Evolutionary conservation across 2,113 vertebrate species (phyloP).

Genomic region (Zeus faber): DNA sequence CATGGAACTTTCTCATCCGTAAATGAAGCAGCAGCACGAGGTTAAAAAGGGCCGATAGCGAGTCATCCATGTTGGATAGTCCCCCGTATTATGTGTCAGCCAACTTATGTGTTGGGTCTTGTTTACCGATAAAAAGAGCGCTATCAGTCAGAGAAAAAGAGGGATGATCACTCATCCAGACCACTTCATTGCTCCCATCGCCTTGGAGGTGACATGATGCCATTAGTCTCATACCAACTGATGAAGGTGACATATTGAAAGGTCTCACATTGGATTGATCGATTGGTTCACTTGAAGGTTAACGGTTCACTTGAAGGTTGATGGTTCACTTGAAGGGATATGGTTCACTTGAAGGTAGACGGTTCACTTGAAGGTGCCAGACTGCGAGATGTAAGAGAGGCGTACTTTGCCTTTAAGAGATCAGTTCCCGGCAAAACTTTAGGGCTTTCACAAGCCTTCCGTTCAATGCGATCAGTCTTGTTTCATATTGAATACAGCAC

Average conservation of each 20-base stretch:
- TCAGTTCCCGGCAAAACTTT: not conserved
- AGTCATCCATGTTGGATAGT: not conserved
- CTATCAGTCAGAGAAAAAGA: conserved; percentile 36
- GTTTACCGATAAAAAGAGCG: conserved; percentile 48
- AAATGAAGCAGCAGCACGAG: conserved; percentile 22
- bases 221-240: conserved; percentile 64
- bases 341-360: too few species aligned
- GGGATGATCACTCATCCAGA: conserved; percentile 47
- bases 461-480: not conserved
- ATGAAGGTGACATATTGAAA: conserved; percentile 53
- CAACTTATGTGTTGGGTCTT: conserved; percentile 32
- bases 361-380: conserved; percentile 32
- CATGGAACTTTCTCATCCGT: not conserved
- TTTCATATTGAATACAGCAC: not conserved
- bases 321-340: too few species aligned
- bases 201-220: conserved; percentile 53
- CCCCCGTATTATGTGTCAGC: not conserved
- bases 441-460: conserved; percentile 24
- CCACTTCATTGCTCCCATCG: conserved; percentile 45
- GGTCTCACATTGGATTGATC: conserved; percentile 46
- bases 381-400: not conserved
- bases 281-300: conserved; percentile 36
- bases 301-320: too few species aligned
- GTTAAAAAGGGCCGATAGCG: conserved; percentile 16
- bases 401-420: too few species aligned